Percentiles rank a stretch among this genome's conserved stretches.
These are phyloP conservation scores for Aphelinus certus DNA, from an alignment of 1,140 invertebrate species.

Conservation along the genomic window DNA sequence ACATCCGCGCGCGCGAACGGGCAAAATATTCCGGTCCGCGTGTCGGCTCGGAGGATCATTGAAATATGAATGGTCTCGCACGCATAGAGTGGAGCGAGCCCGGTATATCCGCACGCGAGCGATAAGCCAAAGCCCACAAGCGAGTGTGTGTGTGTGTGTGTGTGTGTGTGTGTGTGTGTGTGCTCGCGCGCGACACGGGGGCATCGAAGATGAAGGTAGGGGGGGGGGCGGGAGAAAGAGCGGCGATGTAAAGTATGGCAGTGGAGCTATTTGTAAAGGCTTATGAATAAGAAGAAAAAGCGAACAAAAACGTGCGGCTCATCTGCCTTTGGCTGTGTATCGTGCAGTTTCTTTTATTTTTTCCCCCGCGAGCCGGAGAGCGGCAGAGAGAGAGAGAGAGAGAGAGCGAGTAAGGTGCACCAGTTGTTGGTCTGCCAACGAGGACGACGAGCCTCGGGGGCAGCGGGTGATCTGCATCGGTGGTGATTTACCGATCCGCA, in stretches of 20 bases:
- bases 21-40: too few species aligned
- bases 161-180: too few species aligned
- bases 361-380: constrained; percentile 20
- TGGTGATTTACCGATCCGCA: constrained; percentile 59
- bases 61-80: too few species aligned
- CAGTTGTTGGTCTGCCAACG: neutral
- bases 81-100: too few species aligned
- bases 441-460: constrained; percentile 40
- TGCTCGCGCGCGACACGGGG: too few species aligned
- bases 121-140: too few species aligned
- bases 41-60: too few species aligned
- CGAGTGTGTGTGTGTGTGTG: too few species aligned
- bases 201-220: too few species aligned
- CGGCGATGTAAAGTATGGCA: neutral
- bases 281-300: constrained; percentile 32
- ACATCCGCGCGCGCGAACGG: too few species aligned
- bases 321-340: neutral
- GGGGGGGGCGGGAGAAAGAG: too few species aligned
- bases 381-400: constrained; percentile 26
- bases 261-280: constrained; percentile 30
- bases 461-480: constrained; percentile 55
- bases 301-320: constrained; percentile 24
- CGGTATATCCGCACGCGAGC: too few species aligned
- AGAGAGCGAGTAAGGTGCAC: constrained; percentile 17
- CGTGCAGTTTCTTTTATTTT: neutral